Evolutionary conservation across 2,888 invertebrate species (phyloP), one percentile per base, ranked within the genome.

Genomic region (Gymnocheta viridis): DNA sequence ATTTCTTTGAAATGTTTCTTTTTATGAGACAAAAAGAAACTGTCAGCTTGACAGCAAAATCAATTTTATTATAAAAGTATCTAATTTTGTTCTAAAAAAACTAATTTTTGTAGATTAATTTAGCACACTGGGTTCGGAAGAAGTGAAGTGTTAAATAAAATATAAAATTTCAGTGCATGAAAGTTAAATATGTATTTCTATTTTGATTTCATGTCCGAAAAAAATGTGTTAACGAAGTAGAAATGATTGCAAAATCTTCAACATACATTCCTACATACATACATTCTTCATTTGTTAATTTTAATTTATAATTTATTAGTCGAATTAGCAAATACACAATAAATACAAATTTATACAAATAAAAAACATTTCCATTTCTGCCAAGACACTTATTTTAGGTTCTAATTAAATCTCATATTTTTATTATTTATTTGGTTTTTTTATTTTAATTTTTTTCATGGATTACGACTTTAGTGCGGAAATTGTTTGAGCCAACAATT

Each of bases 1-100:
- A 62, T 41, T 72, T 4, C 12, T 51, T 62, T 51, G 4, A 56
- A 35, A 22, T 17, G 58, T 49, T 17, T 24, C 14, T 47, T 47
- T 27, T 60, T 47, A 2, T 29, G 24, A 47, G 19, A 35, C 9
- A 49, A 58, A 14, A 49, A 72, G 24, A 58, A 77, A 49, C 24
- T 41, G 64, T 2, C 72, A 74, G 41, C 22, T 32, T 76, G 66
- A 76, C 76, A 76, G 56, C 29, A 66, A 76, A 76, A 56, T 76
- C 66, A 44, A 66, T 49, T 69, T 69, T 54, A 19, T 7, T 22
- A 60, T 12, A 35, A 35, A 27, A 41, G 0, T 4, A 24, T 17
- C 17, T 56, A 47, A 35, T 27, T 17, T 41, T 49, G 24, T 73
- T 49, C 38, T 27, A 62, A 73, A n/a, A 56, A 24, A 32, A 44